Evolutionary conservation across 2,113 vertebrate genomes (phyloP).

Genomic region (Copsychus sechellarum): DNA sequence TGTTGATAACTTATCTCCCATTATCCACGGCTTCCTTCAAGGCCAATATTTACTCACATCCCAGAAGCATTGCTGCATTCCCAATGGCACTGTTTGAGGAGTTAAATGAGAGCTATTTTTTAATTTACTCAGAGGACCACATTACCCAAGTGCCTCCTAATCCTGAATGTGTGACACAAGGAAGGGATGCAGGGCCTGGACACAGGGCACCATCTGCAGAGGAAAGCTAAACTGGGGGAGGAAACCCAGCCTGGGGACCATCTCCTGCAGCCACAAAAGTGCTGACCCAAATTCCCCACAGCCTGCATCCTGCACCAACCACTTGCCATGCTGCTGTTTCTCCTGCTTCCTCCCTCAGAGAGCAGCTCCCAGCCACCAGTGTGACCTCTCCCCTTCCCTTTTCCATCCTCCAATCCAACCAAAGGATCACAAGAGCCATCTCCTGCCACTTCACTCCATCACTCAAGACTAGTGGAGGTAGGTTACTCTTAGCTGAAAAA

Average conservation of each 20-base stretch:
- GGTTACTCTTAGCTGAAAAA: not conserved
- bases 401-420: not conserved
- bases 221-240: not conserved
- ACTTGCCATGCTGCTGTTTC: not conserved
- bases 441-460: not conserved
- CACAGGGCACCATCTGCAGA: rapidly evolving
- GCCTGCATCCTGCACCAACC: not conserved
- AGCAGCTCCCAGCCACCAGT: rapidly evolving
- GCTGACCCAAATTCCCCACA: not conserved
- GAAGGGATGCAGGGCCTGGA: not conserved
- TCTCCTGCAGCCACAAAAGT: not conserved
- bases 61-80: not conserved
- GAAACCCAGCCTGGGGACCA: not conserved
- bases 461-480: not conserved
- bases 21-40: not conserved
- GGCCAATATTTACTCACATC: slow-evolving; percentile 9
- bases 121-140: not conserved
- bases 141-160: not conserved
- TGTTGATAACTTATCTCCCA: slow-evolving; percentile 52
- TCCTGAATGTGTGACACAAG: not conserved
- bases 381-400: not conserved
- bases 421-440: not conserved
- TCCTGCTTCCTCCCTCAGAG: not conserved
- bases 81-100: not conserved
- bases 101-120: not conserved